Percentiles rank a stretch among this genome's conserved stretches.
phyloP scores from a whole-genome alignment of 2,888 invertebrate species.

The Drosophila helvetica region DNA sequence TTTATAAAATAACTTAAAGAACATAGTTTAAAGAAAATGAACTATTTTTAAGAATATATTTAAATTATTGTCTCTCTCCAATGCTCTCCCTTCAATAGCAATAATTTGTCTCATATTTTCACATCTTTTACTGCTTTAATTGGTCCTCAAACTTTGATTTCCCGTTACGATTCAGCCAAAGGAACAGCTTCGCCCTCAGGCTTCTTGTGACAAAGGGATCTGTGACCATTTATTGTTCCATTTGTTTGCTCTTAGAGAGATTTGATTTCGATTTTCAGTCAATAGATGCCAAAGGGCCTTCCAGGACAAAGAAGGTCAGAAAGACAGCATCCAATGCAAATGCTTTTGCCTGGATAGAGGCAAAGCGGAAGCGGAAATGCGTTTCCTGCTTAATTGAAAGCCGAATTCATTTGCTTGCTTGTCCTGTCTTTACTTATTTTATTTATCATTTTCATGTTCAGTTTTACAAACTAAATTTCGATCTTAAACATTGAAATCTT shows the following conservation, averaged over 20 bases:
- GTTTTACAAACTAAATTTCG: constrained; percentile 33
- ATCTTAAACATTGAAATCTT: constrained; percentile 23
- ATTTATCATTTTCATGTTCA: constrained; percentile 36
- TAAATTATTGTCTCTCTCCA: too few relatives aligned
- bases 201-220: not conserved
- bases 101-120: too few relatives aligned
- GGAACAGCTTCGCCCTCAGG: not conserved
- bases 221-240: not conserved
- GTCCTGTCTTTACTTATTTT: constrained; percentile 29
- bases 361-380: constrained; percentile 11
- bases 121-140: too few relatives aligned
- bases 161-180: not conserved
- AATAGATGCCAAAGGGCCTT: not conserved
- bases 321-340: not conserved
- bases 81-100: too few relatives aligned
- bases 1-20: too few relatives aligned
- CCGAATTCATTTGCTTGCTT: constrained; percentile 4
- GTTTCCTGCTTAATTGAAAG: constrained; percentile 1
- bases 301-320: not conserved
- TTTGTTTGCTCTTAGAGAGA: not conserved
- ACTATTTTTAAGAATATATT: too few relatives aligned
- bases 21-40: too few relatives aligned
- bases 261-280: not conserved
- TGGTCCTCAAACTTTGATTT: not conserved
- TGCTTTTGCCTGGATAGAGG: not conserved